Evolutionary conservation across 2,888 invertebrate species (phyloP).

Genomic region (Gymnocheta viridis): DNA sequence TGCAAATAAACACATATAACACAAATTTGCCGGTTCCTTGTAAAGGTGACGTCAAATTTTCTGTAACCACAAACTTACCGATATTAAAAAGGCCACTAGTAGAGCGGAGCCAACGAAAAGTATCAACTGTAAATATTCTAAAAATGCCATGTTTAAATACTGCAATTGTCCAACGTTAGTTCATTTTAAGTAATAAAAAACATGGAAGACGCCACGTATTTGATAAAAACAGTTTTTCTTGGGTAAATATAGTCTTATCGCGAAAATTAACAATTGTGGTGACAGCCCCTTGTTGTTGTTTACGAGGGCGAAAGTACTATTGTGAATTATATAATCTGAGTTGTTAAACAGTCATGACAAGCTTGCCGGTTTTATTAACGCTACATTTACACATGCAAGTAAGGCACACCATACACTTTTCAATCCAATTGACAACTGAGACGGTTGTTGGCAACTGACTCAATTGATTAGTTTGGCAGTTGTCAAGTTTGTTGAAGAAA

Average conservation of each 20-base stretch:
- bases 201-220: slow-evolving; percentile 66
- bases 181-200: slow-evolving; percentile 13
- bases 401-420: no score
- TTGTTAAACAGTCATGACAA: no score
- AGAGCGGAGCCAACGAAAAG: slow-evolving; percentile 74
- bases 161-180: background rate
- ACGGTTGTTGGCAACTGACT: no score
- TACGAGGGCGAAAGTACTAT: background rate
- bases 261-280: slow-evolving; percentile 22
- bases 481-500: no score
- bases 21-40: slow-evolving; percentile 12
- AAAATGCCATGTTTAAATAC: slow-evolving; percentile 71
- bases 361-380: no score
- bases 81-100: slow-evolving; percentile 71
- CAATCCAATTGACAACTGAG: no score
- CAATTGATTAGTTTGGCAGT: no score
- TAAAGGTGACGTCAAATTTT: background rate
- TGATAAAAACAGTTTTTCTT: background rate
- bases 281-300: slow-evolving; percentile 14
- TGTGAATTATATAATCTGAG: slow-evolving; percentile 11
- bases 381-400: no score
- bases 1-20: background rate
- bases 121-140: slow-evolving; percentile 72
- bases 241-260: slow-evolving; percentile 28
- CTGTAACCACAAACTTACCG: slow-evolving; percentile 71